phyloP scores from a whole-genome alignment of 2,797 vertebrate genomes.

The Uromys caudimaculatus region DNA sequence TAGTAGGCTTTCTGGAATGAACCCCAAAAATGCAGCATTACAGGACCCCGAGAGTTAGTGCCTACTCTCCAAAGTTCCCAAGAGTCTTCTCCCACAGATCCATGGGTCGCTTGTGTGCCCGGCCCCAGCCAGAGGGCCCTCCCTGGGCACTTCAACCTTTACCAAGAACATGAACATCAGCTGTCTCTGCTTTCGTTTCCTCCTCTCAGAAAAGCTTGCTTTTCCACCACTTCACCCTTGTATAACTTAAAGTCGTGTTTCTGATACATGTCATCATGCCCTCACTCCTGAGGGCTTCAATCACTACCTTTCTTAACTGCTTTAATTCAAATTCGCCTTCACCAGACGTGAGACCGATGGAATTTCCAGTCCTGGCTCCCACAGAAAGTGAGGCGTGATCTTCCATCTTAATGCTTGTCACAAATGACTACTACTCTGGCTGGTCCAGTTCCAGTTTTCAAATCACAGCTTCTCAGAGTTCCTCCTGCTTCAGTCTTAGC shows the following conservation, averaged over 20 bases:
- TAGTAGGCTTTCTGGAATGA: neutral
- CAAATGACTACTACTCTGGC: neutral
- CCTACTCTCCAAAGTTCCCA: neutral
- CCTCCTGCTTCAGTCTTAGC: too few relatives aligned
- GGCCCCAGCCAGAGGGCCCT: neutral
- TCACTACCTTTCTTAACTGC: neutral
- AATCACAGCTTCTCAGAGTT: neutral
- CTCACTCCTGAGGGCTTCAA: neutral
- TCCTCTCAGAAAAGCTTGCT: neutral
- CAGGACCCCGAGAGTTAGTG: neutral
- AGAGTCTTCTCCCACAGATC: neutral
- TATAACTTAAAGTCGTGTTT: neutral
- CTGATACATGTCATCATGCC: neutral
- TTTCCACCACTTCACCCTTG: neutral
- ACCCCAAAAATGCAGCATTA: neutral
- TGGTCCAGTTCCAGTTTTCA: neutral
- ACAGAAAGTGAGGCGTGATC: neutral
- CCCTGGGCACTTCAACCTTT: neutral
- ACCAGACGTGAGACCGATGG: neutral
- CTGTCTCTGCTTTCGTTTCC: neutral
- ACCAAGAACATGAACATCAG: neutral
- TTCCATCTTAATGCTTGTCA: neutral
- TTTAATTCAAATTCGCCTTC: constrained; percentile 30
- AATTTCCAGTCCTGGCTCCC: neutral
- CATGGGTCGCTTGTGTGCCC: neutral